Evolutionary conservation across 2,888 invertebrate species (phyloP), one percentile per base, ranked within the genome.

Genomic region (Hemaris fuciformis): DNA sequence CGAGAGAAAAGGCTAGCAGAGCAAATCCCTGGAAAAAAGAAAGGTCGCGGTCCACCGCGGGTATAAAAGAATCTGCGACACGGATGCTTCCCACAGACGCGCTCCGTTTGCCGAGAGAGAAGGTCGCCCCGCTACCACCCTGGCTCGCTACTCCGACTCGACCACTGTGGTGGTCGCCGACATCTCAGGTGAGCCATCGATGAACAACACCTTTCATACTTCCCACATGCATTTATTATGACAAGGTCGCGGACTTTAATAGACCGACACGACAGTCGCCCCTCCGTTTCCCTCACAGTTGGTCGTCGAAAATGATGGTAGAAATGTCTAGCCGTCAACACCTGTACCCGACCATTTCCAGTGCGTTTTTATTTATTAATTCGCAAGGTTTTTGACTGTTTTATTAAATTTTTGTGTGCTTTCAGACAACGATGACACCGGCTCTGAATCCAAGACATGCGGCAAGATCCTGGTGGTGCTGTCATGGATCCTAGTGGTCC

Each of bases 401-500:
- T 34, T 60, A 62, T 48, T 46, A 23, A 60, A 59, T 57, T 66
- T 18, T 62, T 66, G 63, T 69, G 57, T 89, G 89, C 66, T 89
- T 95, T 94, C 93, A 83, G 88, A 79, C 0, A 84, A 80, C 45
- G 95, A 96, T 31, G 94, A 94, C 57, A 87, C 87, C 22, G 93
- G 94, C 64, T 91, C 93, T 4, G 95, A 96, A 59, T 92, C 94
- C 0, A 97, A 96, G 71, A 93, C 95, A 60, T 98, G 98, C 80
- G 98, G 98, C 3, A 96, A 95, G 86, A 94, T 98, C 65, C 93
- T 99, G 53, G 96, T 97, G 46, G 93, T 94, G 20, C 86, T 98
- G 34, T 97, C 98, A 6, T 98, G 98, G 95, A 81, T 96, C 3
- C 81, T 98, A 38, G 97, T 98, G 38, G 84, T 96, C 20, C 71